A percentile compares a stretch with the other conserved stretches of the same genome.
phyloP scores from a whole-genome alignment of 1,140 invertebrate species.

The Lasioglossum baleicum region DNA sequence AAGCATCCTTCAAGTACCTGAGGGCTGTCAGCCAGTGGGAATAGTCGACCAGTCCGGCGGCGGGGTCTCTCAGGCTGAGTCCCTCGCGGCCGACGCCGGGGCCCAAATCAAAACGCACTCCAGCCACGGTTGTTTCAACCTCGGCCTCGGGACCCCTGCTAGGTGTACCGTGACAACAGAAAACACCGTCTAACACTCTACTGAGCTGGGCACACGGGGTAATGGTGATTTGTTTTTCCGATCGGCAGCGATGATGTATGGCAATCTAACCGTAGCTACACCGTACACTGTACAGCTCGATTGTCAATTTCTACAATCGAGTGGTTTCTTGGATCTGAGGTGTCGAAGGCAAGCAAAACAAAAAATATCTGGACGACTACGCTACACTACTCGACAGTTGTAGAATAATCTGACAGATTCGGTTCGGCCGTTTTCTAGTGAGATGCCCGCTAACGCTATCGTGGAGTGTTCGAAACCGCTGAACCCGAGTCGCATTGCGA shows the following conservation, averaged over 20 bases:
- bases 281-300: background rate
- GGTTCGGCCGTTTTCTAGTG: too few relatives aligned
- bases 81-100: slow-evolving; percentile 79
- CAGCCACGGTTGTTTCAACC: slow-evolving; percentile 79
- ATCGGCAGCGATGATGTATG: slow-evolving; percentile 25
- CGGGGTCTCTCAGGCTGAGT: slow-evolving; percentile 79
- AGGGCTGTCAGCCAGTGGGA: slow-evolving; percentile 80
- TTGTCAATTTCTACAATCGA: background rate
- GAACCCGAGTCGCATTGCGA: too few relatives aligned
- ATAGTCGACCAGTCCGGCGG: slow-evolving; percentile 80
- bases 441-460: background rate
- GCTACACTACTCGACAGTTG: slow-evolving; percentile 1
- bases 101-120: slow-evolving; percentile 79
- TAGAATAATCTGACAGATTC: background rate
- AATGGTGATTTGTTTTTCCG: slow-evolving; percentile 6
- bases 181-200: slow-evolving; percentile 64
- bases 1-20: slow-evolving; percentile 77
- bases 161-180: slow-evolving; percentile 71
- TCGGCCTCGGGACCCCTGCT: slow-evolving; percentile 77
- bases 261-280: slow-evolving; percentile 3
- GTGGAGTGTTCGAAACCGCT: background rate
- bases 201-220: slow-evolving; percentile 18
- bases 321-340: background rate
- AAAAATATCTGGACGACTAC: background rate
- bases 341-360: slow-evolving; percentile 7